A percentile compares a stretch with the other conserved stretches of the same genome.
These are phyloP conservation scores for Athetis lepigone DNA, from an alignment of 2,888 invertebrate genomes.

Conservation along the genomic window DNA sequence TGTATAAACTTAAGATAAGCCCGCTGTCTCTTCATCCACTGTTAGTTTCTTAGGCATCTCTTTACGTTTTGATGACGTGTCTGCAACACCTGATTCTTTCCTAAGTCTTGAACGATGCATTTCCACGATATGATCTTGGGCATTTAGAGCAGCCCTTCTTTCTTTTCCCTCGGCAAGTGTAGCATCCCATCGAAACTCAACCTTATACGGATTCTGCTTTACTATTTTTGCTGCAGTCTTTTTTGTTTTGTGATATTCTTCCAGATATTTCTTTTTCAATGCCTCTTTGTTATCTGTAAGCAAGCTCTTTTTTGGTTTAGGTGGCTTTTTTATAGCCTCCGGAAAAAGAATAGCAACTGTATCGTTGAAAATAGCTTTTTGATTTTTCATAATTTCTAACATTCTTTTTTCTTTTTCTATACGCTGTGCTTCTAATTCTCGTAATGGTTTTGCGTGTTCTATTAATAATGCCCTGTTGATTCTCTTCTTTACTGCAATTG, in stretches of 20 bases:
- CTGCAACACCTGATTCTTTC: conserved; percentile 62
- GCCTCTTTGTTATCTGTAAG: conserved; percentile 82
- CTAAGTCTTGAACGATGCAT: conserved; percentile 78
- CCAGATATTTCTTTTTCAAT: conserved; percentile 79
- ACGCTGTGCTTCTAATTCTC: conserved; percentile 90
- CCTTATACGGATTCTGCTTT: conserved; percentile 84
- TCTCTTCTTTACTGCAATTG: conserved; percentile 92
- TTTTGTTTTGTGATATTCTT: conserved; percentile 78
- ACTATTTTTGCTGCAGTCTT: conserved; percentile 80
- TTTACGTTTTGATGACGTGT: conserved; percentile 9
- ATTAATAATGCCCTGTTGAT: conserved; percentile 91
- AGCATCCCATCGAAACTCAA: conserved; percentile 90
- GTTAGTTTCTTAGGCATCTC: neutral
- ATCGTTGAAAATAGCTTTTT: conserved; percentile 92
- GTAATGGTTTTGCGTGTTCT: conserved; percentile 91
- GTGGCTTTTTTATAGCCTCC: conserved; percentile 89
- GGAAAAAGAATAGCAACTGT: conserved; percentile 92
- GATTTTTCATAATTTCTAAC: conserved; percentile 89
- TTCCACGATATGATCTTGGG: conserved; percentile 76
- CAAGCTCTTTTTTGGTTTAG: conserved; percentile 82
- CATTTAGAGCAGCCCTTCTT: conserved; percentile 85
- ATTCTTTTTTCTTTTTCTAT: conserved; percentile 90
- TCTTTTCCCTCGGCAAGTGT: conserved; percentile 88
- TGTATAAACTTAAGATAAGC: conserved; percentile 15
- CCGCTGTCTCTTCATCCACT: conserved; percentile 7